Conservation (phyloP, 2,113 vertebrate genomes). For the Romanogobio albipinnatus region DNA sequence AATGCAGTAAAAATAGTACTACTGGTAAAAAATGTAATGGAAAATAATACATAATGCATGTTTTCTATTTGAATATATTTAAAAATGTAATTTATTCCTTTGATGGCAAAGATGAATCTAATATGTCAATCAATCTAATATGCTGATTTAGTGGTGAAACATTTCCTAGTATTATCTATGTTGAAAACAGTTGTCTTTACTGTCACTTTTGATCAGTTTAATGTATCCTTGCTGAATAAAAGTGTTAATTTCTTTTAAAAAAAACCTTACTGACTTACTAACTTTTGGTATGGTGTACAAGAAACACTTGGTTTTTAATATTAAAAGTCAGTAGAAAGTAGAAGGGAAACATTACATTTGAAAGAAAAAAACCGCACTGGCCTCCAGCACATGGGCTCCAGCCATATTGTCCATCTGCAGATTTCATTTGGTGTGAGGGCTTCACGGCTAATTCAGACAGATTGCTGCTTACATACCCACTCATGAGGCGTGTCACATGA, state of each 20-base stretch:
- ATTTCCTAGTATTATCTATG: neutral
- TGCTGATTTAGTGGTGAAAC: neutral
- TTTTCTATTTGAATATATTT: too few species aligned
- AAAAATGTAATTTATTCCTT: too few species aligned
- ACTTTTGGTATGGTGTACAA: too few species aligned
- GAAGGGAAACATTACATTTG: neutral
- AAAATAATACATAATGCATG: too few species aligned
- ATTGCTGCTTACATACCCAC: slow-evolving; percentile 45
- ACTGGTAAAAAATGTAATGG: too few species aligned
- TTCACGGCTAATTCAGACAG: slow-evolving; percentile 46
- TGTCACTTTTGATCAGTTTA: neutral
- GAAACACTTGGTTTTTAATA: slow-evolving; percentile 3
- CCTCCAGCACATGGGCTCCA: neutral
- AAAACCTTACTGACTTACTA: too few species aligned
- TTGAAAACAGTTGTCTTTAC: neutral
- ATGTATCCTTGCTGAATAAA: neutral
- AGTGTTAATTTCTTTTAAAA: neutral
- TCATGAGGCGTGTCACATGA: slow-evolving; percentile 34
- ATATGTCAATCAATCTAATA: too few species aligned
- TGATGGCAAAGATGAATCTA: too few species aligned
- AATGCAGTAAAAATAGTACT: too few species aligned
- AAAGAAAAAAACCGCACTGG: neutral
- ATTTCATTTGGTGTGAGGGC: slow-evolving; percentile 37
- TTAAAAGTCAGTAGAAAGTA: neutral
- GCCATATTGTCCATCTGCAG: slow-evolving; percentile 43